A percentile compares a stretch with the other conserved stretches of the same genome.
These are phyloP conservation scores for Sminthurinus aureus DNA, from an alignment of 2,888 invertebrate species.

Conservation along the genomic window DNA sequence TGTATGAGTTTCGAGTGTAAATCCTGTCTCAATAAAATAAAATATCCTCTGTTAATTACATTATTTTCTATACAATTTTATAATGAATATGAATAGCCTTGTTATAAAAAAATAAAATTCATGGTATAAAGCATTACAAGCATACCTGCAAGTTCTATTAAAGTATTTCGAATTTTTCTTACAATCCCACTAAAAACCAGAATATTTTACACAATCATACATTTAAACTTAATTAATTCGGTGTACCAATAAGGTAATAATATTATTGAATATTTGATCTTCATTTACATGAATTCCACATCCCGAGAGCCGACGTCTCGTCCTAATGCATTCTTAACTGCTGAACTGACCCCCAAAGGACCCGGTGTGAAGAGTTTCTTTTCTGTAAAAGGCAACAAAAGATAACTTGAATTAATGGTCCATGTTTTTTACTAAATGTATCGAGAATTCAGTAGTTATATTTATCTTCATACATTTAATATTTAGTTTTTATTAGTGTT, in stretches of 20 bases:
- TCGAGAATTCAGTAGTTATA: not conserved
- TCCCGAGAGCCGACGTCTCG: conserved; percentile 63
- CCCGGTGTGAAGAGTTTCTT: conserved; percentile 66
- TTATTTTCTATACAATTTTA: too few relatives aligned
- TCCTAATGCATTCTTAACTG: conserved; percentile 45
- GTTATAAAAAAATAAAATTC: too few relatives aligned
- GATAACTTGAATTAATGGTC: too few relatives aligned
- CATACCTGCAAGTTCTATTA: conserved; percentile 63
- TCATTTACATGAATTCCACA: conserved; percentile 61
- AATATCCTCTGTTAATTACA: not conserved
- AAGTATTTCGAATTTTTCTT: conserved; percentile 61
- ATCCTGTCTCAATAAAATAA: conserved; percentile 57
- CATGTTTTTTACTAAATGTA: too few relatives aligned
- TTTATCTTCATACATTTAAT: not conserved
- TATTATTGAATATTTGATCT: too few relatives aligned
- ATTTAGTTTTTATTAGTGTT: not conserved
- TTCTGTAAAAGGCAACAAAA: too few relatives aligned
- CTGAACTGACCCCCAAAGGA: conserved; percentile 63
- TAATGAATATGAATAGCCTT: too few relatives aligned
- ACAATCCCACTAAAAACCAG: conserved; percentile 58
- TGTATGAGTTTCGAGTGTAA: conserved; percentile 61
- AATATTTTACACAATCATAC: too few relatives aligned
- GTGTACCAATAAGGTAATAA: too few relatives aligned
- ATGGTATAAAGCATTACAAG: not conserved
- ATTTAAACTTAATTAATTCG: too few relatives aligned